Conservation (phyloP, 2,797 vertebrate species). For the Pangasius macronema region DNA sequence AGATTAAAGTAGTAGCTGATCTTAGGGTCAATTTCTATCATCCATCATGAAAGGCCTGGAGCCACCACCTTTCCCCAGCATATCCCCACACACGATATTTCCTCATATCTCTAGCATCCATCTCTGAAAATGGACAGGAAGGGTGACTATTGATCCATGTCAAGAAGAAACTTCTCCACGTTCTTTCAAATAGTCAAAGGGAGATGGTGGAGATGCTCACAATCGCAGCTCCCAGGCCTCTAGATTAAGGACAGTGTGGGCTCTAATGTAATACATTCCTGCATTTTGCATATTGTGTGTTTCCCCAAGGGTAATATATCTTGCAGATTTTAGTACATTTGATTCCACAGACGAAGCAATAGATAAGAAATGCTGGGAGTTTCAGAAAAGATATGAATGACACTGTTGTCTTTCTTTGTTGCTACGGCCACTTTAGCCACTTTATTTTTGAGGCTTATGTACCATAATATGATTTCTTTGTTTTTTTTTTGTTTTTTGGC, state of each 20-base stretch:
- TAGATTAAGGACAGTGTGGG: slow-evolving; percentile 34
- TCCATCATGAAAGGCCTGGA: slow-evolving; percentile 52
- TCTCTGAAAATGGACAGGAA: slow-evolving; percentile 53
- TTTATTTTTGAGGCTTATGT: slow-evolving; percentile 5
- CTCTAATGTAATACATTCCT: slow-evolving; percentile 43
- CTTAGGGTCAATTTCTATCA: slow-evolving; percentile 52
- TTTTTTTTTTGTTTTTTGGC: slow-evolving; percentile 2
- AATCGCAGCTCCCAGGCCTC: slow-evolving; percentile 25
- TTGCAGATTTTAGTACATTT: slow-evolving; percentile 27
- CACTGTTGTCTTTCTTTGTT: slow-evolving; percentile 18
- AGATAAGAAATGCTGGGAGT: slow-evolving; percentile 14
- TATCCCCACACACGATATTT: slow-evolving; percentile 40
- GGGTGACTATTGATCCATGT: slow-evolving; percentile 56
- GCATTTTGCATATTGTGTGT: slow-evolving; percentile 38
- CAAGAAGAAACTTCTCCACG: slow-evolving; percentile 48
- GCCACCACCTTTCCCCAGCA: slow-evolving; percentile 42
- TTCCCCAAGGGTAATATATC: slow-evolving; percentile 31
- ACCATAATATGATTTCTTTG: background rate
- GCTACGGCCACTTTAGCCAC: background rate
- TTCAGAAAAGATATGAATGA: slow-evolving; percentile 18
- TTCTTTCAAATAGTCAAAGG: slow-evolving; percentile 21
- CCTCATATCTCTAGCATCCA: slow-evolving; percentile 47
- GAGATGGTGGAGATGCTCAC: slow-evolving; percentile 8
- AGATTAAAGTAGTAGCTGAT: slow-evolving; percentile 48
- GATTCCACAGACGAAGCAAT: slow-evolving; percentile 23